phyloP scores from a whole-genome alignment of 2,888 invertebrate species.

The Aromia moschata region DNA sequence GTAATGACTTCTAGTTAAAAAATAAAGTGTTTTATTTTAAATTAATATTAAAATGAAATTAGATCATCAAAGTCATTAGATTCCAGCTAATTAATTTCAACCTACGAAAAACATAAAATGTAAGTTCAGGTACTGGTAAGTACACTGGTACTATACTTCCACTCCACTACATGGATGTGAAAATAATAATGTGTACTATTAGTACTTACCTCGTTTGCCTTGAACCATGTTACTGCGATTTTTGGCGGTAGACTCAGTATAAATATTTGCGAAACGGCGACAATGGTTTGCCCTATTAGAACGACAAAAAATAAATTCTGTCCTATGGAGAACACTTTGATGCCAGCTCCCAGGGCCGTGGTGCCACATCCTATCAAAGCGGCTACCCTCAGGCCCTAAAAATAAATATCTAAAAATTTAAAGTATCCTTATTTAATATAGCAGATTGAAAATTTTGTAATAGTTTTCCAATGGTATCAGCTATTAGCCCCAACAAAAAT shows the following conservation, averaged over 20 bases:
- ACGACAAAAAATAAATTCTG: slow-evolving; percentile 86
- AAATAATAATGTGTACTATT: neutral
- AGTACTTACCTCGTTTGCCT: slow-evolving; percentile 87
- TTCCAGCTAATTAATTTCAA: no score
- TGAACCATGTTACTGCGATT: slow-evolving; percentile 97
- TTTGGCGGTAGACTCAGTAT: slow-evolving; percentile 90
- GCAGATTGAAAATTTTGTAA: no score
- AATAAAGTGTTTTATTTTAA: no score
- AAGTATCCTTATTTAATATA: no score
- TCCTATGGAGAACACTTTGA: slow-evolving; percentile 85
- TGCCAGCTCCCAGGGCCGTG: slow-evolving; percentile 87
- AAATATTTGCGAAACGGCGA: slow-evolving; percentile 89
- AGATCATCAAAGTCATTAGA: no score
- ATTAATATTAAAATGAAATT: no score
- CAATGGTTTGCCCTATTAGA: slow-evolving; percentile 87
- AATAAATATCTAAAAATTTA: no score
- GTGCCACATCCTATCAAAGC: slow-evolving; percentile 83
- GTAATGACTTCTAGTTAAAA: no score
- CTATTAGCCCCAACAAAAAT: no score
- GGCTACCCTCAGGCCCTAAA: slow-evolving; percentile 82
- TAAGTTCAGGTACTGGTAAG: no score
- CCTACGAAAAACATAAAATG: no score
- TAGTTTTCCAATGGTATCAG: no score
- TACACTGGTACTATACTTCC: neutral
- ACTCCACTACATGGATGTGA: neutral